phyloP scores from a whole-genome alignment of 2,113 vertebrate species.

The Ictalurus furcatus region DNA sequence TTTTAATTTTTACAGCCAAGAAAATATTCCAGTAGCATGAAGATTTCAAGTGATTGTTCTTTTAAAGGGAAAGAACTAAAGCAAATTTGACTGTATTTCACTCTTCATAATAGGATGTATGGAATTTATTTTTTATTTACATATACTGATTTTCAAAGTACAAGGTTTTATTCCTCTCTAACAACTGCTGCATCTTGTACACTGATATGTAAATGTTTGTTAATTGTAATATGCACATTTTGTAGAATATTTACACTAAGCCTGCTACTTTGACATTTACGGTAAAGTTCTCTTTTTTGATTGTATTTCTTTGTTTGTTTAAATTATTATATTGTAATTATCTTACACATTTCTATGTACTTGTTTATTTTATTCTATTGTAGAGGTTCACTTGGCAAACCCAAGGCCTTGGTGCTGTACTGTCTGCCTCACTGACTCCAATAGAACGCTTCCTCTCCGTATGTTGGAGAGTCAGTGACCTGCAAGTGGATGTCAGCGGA shows the following conservation, averaged over 20 bases:
- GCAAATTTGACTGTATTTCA: neutral
- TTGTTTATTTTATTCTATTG: neutral
- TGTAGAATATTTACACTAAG: neutral
- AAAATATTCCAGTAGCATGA: neutral
- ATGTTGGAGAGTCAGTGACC: slow-evolving; percentile 25
- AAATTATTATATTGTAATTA: neutral
- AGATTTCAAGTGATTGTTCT: neutral
- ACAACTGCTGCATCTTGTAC: neutral
- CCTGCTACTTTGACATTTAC: neutral
- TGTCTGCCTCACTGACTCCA: slow-evolving; percentile 22
- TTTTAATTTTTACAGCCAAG: neutral
- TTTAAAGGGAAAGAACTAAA: neutral
- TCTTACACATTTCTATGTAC: neutral
- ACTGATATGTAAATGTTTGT: neutral
- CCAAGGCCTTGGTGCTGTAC: neutral
- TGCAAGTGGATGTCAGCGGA: slow-evolving; percentile 7
- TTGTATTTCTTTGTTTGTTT: neutral
- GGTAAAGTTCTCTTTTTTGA: neutral
- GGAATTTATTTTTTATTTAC: neutral
- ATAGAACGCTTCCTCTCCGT: neutral
- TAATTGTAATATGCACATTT: neutral
- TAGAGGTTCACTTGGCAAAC: neutral
- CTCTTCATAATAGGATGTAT: neutral
- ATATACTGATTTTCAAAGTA: neutral
- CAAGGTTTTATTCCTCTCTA: neutral